Base-by-base conservation (phyloP, 1,140 invertebrate genomes). In the Telenomus remus region DNA sequence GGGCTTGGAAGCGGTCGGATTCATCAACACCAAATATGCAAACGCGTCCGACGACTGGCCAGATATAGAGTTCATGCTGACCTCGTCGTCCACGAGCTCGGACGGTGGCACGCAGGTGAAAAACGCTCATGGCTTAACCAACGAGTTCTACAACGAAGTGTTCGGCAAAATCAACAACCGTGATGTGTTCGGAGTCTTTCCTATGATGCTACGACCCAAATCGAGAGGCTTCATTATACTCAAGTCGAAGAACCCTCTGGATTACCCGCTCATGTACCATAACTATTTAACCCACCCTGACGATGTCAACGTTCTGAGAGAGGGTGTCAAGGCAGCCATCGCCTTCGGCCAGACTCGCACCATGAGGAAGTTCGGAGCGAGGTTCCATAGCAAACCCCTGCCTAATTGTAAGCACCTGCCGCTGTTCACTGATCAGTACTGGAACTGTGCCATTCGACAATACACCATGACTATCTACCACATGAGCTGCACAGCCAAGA, bases 381-480 rank as follows among this genome's bases (percentile, higher is more conserved):
- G 92, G 46, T 94, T 94, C 63, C 92, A 95, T 80, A 89, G 85
- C 19, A 92, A 91, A 35, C 91, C 91, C 0, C 75, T 94, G 14
- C 95, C 95, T 0, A 94, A 95, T 65, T 96, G 95, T 80, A 93
- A 93, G 75, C 92, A 95, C 75, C 81, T 95, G 9, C 91, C 91
- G 0, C 84, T 90, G 0, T 95, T 91, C 70, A 94, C 94, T 0
- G 95, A 97, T 69, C 92, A 94, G 11, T 96, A 96, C 57, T 95
- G 95, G 93, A 91, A 93, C 59, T 96, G 95, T 76, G 90, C 89
- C 6, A 91, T 94, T 37, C 53, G 69, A 4, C 94, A 96, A 71
- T 95, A 95, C 78, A 95, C 95, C 0, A 92, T 95, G 90, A 95
- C 95, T 0, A 95, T 96, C 49, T 96, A 96, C 80, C 95, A 96